phyloP scores from a whole-genome alignment of 2,113 vertebrate genomes.

The Alaudala cheleensis region DNA sequence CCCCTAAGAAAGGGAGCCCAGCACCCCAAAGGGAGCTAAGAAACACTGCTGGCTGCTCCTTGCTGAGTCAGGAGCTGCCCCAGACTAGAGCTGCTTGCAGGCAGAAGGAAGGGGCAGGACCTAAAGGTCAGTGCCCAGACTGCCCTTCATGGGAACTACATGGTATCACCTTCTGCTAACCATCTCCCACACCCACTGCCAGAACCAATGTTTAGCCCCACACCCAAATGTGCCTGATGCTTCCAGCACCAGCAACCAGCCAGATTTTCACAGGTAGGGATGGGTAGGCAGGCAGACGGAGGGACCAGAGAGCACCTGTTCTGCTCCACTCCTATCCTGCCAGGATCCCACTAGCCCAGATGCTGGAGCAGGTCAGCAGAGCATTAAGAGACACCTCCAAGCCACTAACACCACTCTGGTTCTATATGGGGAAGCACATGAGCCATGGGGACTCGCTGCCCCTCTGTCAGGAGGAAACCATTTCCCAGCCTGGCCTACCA shows the following conservation, averaged over 20 bases:
- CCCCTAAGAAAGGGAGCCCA: not conserved
- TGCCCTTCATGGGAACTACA: not conserved
- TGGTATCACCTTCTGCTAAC: not conserved
- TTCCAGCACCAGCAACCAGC: not conserved
- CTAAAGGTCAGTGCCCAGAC: not conserved
- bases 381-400: not conserved
- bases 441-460: not conserved
- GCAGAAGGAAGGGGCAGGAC: not conserved
- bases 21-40: not conserved
- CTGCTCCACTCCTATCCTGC: not conserved
- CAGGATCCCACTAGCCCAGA: not conserved
- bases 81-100: not conserved
- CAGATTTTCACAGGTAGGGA: not conserved
- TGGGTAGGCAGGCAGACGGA: not conserved
- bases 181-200: not conserved
- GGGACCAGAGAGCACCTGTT: not conserved
- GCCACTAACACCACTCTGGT: not conserved
- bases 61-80: not conserved
- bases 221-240: not conserved
- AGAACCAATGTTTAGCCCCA: not conserved
- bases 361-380: not conserved
- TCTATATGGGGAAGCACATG: not conserved
- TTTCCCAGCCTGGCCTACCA: not conserved
- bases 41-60: not conserved
- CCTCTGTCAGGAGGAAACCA: constrained; percentile 22